Percentiles rank a stretch among this genome's conserved stretches.
These are phyloP conservation scores for Antrozous pallidus DNA, from an alignment of 2,797 vertebrate genomes.

Conservation along the genomic window DNA sequence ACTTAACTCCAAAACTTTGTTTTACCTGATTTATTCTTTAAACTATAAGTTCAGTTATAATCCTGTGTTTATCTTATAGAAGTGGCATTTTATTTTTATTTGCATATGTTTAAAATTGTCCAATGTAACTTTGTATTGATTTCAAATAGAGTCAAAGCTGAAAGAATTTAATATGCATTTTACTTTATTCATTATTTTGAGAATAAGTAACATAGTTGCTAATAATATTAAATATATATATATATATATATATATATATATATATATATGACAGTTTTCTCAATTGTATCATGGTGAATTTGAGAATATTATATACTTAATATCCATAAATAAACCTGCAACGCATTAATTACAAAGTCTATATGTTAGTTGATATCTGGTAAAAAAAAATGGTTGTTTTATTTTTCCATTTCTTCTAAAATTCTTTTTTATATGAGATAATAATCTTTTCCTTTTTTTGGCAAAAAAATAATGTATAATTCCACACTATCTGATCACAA, in stretches of 20 bases:
- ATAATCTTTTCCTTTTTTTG: constrained; percentile 33
- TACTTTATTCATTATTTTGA: constrained; percentile 26
- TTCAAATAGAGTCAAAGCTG: constrained; percentile 23
- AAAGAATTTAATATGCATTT: neutral
- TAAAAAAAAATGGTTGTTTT: constrained; percentile 11
- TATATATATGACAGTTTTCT: neutral
- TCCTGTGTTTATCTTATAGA: neutral
- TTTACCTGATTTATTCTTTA: constrained; percentile 40
- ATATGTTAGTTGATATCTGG: neutral
- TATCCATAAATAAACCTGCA: neutral
- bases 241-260: neutral
- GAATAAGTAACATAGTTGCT: neutral
- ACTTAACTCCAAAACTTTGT: constrained; percentile 4
- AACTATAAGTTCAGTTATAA: neutral
- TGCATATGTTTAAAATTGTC: constrained; percentile 5
- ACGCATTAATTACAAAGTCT: neutral
- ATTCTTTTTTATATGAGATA: constrained; percentile 16
- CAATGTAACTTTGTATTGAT: constrained; percentile 16
- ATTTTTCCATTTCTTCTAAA: constrained; percentile 32
- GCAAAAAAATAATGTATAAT: constrained; percentile 55
- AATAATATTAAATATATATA: neutral
- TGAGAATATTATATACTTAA: neutral
- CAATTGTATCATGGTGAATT: neutral
- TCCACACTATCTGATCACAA: constrained; percentile 57
- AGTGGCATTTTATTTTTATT: neutral